phyloP scores from a whole-genome alignment of 2,113 vertebrate genomes.

The Antechinus stuartii region DNA sequence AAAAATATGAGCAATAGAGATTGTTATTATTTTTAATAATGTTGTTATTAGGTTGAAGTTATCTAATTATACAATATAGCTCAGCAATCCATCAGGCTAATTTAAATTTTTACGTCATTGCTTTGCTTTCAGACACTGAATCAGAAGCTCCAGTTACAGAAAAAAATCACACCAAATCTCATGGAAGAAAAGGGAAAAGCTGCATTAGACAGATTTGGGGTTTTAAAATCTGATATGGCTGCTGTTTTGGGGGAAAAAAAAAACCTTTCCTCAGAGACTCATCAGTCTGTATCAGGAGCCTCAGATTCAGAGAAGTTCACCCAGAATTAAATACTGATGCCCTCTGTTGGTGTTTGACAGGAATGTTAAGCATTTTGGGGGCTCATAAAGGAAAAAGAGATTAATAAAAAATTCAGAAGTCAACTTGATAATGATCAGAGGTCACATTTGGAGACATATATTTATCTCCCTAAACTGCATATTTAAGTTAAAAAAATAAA shows the following conservation, averaged over 20 bases:
- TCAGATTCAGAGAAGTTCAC: constrained; percentile 57
- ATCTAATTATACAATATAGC: not conserved
- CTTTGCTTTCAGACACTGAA: constrained; percentile 39
- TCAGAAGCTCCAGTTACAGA: constrained; percentile 35
- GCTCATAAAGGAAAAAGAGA: constrained; percentile 30
- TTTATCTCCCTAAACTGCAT: not conserved
- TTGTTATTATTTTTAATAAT: not conserved
- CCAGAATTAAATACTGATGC: constrained; percentile 81
- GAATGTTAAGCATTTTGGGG: constrained; percentile 64
- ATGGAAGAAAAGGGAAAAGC: not conserved
- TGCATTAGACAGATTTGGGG: not conserved
- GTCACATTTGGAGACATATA: constrained; percentile 1
- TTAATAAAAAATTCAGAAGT: not conserved
- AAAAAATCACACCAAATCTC: not conserved
- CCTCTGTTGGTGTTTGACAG: constrained; percentile 87
- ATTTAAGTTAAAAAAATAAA: not conserved
- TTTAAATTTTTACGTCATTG: constrained; percentile 65
- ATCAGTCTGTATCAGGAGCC: constrained; percentile 49
- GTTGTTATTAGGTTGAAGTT: not conserved
- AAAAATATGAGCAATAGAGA: not conserved
- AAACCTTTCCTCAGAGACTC: constrained; percentile 40
- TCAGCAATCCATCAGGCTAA: constrained; percentile 30
- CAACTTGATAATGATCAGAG: not conserved
- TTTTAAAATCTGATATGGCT: constrained; percentile 19
- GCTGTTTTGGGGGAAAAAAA: not conserved